Conservation (phyloP, 2,888 invertebrate species). For the Steromphala cineraria region DNA sequence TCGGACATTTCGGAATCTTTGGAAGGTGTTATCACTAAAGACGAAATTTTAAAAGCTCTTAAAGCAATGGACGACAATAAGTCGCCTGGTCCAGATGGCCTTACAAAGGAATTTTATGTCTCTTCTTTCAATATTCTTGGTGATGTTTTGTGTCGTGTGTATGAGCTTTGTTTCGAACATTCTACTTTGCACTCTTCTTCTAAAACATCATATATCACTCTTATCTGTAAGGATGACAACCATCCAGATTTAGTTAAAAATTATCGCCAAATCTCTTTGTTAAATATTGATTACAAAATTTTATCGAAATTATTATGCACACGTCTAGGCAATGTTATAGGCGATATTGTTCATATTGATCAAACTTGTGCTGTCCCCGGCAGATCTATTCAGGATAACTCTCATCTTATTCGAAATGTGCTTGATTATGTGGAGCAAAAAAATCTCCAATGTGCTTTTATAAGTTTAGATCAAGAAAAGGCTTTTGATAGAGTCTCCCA, state of each 20-base stretch:
- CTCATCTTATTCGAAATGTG: constrained; percentile 39
- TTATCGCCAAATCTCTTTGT: constrained; percentile 45
- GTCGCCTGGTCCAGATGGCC: constrained; percentile 42
- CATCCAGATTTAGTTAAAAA: constrained; percentile 34
- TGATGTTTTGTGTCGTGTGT: constrained; percentile 23
- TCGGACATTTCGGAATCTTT: neutral
- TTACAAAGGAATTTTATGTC: constrained; percentile 41
- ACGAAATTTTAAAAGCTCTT: constrained; percentile 19
- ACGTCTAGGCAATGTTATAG: constrained; percentile 34
- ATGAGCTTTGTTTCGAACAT: constrained; percentile 22
- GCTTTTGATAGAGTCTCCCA: constrained; percentile 48
- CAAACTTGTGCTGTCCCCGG: constrained; percentile 42
- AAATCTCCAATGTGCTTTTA: constrained; percentile 36
- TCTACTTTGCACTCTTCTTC: constrained; percentile 25
- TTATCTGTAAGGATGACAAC: constrained; percentile 42
- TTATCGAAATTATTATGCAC: constrained; percentile 43
- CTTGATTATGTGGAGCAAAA: constrained; percentile 42
- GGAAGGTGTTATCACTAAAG: neutral
- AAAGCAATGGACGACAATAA: constrained; percentile 33
- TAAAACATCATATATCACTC: constrained; percentile 29
- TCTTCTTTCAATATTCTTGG: constrained; percentile 30
- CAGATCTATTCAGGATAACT: constrained; percentile 39
- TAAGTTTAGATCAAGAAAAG: constrained; percentile 50
- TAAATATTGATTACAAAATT: constrained; percentile 48
- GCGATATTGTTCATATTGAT: constrained; percentile 32